Base-by-base conservation (phyloP, 2,888 invertebrate species). In the Catocala nupta region DNA sequence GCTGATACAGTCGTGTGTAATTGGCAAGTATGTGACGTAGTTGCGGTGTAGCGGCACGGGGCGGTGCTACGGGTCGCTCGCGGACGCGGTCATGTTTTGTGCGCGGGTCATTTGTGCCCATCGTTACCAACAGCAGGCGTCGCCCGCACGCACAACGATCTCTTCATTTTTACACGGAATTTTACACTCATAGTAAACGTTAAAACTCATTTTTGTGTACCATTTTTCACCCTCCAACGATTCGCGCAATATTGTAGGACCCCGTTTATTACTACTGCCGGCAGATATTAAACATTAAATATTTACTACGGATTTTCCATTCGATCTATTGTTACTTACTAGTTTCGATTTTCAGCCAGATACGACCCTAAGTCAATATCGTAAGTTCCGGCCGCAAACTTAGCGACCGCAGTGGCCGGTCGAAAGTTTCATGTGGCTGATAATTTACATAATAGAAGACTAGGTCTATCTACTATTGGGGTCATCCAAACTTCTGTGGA, bases 361-460 rank as follows among this genome's bases (percentile, higher is more conserved):
- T 90, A 88, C 79, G 77, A 70, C 81, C 83, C 81, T 85, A 84
- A 90, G 90, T 90, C 89, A 89, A 92, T 91, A 90, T 86, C 81
- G 83, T 84, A 91, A 93, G 86, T 92, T 91, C 87, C 83, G 80
- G 81, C 85, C 85, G 78, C 84, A 90, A 92, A 92, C 91, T 91
- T 90, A 85, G 85, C 82, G 86, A 84, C 88, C 90, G 83, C 87
- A 86, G 85, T 87, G 90, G 88, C 86, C 86, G 87, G 87, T 83
- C 80, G 78, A 90, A 91, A 93, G 87, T 93, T 93, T 90, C 89
- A 87, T 91, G 88, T 89, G 88, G 86, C 85, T 90, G 90, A 92
- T 92, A 92, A 93, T 94, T 93, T 93, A 91, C 93, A 93, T 93
- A 93, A 93, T 93, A 92, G 91, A 91, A 92, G 90, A 91, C 89